Evolutionary conservation across 1,140 invertebrate genomes (phyloP).

Genomic region (Apocrypta bakeri): DNA sequence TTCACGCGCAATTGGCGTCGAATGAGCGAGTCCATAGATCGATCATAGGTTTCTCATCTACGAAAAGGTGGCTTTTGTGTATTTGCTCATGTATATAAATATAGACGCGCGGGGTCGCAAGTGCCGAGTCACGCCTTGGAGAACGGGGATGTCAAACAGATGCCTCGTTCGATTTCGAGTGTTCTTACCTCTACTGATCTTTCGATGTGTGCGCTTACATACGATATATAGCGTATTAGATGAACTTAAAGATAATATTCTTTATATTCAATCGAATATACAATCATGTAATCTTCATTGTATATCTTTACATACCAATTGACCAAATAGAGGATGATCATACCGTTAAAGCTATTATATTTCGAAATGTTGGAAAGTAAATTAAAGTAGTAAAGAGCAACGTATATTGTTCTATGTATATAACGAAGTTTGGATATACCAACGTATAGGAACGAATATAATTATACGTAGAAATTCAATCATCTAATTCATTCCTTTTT

Average conservation of each 20-base stretch:
- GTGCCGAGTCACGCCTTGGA: constrained; percentile 75
- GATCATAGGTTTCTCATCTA: constrained; percentile 64
- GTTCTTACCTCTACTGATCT: neutral
- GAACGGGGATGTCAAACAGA: constrained; percentile 75
- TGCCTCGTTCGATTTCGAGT: constrained; percentile 59
- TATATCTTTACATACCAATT: neutral
- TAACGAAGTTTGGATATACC: too few species aligned
- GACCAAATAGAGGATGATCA: neutral
- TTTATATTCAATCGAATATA: neutral
- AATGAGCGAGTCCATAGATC: constrained; percentile 69
- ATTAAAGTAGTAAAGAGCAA: too few species aligned
- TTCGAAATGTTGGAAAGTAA: too few species aligned
- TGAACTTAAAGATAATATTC: neutral
- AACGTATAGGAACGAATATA: neutral
- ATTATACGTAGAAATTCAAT: neutral
- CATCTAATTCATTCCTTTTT: neutral
- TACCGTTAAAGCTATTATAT: too few species aligned
- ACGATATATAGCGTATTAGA: neutral
- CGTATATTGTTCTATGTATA: too few species aligned
- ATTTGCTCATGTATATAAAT: constrained; percentile 20
- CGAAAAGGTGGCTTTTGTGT: constrained; percentile 54
- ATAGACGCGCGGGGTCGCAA: constrained; percentile 63
- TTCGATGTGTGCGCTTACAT: neutral
- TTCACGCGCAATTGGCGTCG: constrained; percentile 72
- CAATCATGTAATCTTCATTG: neutral